These are phyloP conservation scores for Wiebesia pumilae DNA, from an alignment of 1,140 invertebrate genomes.

Conservation along the genomic window DNA sequence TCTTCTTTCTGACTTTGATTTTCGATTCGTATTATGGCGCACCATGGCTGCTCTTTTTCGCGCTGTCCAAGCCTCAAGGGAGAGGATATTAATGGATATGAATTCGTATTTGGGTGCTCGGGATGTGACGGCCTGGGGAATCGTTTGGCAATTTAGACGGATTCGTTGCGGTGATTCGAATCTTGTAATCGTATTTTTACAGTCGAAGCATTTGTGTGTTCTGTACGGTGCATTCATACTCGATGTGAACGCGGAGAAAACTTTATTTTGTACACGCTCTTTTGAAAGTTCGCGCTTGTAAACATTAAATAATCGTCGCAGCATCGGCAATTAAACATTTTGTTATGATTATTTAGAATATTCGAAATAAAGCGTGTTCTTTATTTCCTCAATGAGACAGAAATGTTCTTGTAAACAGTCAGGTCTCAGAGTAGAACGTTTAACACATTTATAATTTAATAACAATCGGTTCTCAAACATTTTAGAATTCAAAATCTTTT, in stretches of 20 bases:
- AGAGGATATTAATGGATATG: constrained; percentile 28
- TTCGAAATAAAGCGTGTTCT: not conserved
- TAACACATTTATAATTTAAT: no score
- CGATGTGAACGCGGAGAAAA: not conserved
- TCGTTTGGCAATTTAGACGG: not conserved
- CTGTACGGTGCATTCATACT: not conserved
- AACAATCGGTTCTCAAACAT: no score
- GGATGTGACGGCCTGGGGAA: not conserved
- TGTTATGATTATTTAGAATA: not conserved
- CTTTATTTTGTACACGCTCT: not conserved
- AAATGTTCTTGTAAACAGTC: no score
- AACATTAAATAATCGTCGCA: not conserved
- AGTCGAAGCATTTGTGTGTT: constrained; percentile 30
- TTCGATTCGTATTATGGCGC: constrained; percentile 1
- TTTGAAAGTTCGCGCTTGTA: not conserved
- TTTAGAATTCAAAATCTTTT: no score
- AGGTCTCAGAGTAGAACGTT: no score
- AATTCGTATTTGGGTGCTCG: not conserved
- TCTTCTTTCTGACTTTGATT: not conserved
- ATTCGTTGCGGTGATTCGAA: constrained; percentile 44
- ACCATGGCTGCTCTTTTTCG: not conserved
- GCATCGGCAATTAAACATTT: not conserved
- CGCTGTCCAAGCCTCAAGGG: not conserved
- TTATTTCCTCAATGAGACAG: not conserved
- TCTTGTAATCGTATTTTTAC: constrained; percentile 41